Conservation (phyloP, 2,888 invertebrate genomes). For the Drosophila mimica region DNA sequence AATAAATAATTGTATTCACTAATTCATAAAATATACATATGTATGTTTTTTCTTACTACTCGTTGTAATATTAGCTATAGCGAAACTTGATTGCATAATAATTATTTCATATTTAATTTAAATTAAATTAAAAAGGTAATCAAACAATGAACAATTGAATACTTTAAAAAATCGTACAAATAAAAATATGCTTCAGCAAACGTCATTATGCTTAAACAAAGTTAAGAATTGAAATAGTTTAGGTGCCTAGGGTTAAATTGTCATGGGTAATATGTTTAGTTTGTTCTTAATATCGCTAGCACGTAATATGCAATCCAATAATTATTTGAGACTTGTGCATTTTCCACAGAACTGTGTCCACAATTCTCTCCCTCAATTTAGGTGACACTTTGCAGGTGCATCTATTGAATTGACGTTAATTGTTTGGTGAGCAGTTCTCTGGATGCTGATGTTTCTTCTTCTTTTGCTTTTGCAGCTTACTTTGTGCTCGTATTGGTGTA, state of each 20-base stretch:
- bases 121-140: neutral
- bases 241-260: neutral
- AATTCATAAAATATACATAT: neutral
- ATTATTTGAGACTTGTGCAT: neutral
- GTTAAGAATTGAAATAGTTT: neutral
- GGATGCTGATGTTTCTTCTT: conserved; percentile 39
- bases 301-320: no score
- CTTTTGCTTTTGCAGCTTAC: conserved; percentile 51
- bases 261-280: neutral
- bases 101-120: no score
- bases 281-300: neutral
- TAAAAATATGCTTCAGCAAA: neutral
- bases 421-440: conserved; percentile 37
- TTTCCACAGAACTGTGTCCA: neutral
- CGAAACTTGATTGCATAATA: neutral
- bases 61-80: no score
- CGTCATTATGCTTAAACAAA: neutral
- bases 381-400: conserved; percentile 20
- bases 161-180: neutral
- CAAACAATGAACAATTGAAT: neutral
- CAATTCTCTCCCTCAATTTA: neutral
- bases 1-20: neutral
- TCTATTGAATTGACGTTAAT: conserved; percentile 35
- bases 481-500: conserved; percentile 45
- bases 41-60: neutral